Percentiles rank a stretch among this genome's conserved stretches.
Evolutionary conservation across 2,113 vertebrate species (phyloP).

Genomic region (Tyrannus savana): DNA sequence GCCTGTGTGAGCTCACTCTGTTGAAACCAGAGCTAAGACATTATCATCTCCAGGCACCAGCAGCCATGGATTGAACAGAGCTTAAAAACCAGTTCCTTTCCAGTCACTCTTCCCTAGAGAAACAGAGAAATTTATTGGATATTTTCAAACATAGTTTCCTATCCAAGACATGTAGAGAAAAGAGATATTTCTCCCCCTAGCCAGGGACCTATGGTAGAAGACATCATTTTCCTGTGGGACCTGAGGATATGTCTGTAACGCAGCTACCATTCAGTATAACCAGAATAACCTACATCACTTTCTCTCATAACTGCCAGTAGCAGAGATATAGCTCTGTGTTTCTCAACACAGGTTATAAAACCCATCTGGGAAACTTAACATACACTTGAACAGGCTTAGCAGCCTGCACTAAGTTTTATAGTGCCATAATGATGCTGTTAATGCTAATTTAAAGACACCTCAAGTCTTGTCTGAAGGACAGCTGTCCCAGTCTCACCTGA

Average conservation of each 20-base stretch:
- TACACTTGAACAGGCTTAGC: not conserved
- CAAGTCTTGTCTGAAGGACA: not conserved
- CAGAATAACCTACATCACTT: not conserved
- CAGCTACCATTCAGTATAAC: not conserved
- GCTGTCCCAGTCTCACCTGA: not conserved
- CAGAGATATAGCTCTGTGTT: not conserved
- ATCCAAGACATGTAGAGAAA: slow-evolving; percentile 24
- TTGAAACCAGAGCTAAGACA: slow-evolving; percentile 14
- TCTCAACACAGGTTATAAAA: not conserved
- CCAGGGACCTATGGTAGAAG: not conserved
- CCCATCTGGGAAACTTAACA: not conserved
- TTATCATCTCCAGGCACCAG: not conserved
- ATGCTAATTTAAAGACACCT: not conserved
- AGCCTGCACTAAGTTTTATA: not conserved
- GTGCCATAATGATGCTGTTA: not conserved
- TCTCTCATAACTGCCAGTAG: not conserved
- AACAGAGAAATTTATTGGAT: slow-evolving; percentile 15
- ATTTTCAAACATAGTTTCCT: slow-evolving; percentile 51
- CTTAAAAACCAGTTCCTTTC: slow-evolving; percentile 12
- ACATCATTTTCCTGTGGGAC: not conserved
- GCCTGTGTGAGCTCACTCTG: not conserved
- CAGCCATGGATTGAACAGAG: slow-evolving; percentile 34
- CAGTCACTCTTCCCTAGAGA: slow-evolving; percentile 10
- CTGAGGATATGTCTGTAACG: not conserved
- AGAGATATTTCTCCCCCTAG: not conserved